Conservation (phyloP, 2,797 vertebrate genomes). For the Helostoma temminkii region DNA sequence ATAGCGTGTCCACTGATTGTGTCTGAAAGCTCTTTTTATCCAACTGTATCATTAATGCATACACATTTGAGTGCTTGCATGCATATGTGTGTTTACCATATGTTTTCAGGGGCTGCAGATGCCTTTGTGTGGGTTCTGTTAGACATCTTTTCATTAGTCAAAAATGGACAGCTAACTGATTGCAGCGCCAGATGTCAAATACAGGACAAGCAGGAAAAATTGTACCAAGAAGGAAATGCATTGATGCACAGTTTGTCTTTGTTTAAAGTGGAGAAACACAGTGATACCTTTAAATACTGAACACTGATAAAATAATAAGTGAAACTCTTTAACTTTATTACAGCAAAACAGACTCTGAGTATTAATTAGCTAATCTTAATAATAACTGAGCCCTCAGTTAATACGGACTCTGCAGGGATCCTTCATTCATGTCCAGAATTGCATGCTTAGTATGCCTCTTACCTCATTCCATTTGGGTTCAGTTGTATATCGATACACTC, state of each 20-base stretch:
- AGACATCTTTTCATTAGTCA: slow-evolving; percentile 14
- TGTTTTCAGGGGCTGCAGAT: slow-evolving; percentile 42
- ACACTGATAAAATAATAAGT: too few species aligned
- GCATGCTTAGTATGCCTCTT: slow-evolving; percentile 31
- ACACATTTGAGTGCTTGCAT: slow-evolving; percentile 16
- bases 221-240: not conserved
- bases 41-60: slow-evolving; percentile 38
- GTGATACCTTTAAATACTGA: too few species aligned
- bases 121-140: slow-evolving; percentile 6
- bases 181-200: slow-evolving; percentile 56
- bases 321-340: too few species aligned
- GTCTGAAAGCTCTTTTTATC: slow-evolving; percentile 39
- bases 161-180: slow-evolving; percentile 31
- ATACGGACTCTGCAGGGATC: not conserved
- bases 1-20: slow-evolving; percentile 40
- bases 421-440: too few species aligned
- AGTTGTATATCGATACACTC: slow-evolving; percentile 95
- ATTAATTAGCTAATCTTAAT: too few species aligned
- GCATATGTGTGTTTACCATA: slow-evolving; percentile 6
- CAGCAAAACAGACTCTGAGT: too few species aligned
- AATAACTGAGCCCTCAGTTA: not conserved
- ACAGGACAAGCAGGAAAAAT: slow-evolving; percentile 18
- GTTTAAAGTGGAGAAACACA: too few species aligned
- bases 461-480: slow-evolving; percentile 99
- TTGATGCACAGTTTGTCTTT: not conserved